A percentile compares a stretch with the other conserved stretches of the same genome.
Evolutionary conservation across 1,140 invertebrate genomes (phyloP).

Genomic region (Panagrolaimus sp.): DNA sequence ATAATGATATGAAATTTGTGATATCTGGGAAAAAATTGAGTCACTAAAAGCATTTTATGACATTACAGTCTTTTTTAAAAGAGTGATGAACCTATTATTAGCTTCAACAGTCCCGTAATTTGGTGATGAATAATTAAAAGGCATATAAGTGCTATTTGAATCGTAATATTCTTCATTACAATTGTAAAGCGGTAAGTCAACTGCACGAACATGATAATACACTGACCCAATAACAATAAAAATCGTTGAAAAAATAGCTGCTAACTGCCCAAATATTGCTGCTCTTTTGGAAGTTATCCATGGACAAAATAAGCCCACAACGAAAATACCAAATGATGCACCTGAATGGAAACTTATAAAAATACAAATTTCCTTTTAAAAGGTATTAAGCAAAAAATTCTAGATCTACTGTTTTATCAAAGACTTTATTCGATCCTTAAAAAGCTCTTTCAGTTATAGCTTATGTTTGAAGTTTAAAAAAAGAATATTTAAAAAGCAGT

Average conservation of each 20-base stretch:
- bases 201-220: conserved; percentile 24
- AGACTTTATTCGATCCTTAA: no score
- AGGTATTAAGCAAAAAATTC: no score
- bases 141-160: background rate
- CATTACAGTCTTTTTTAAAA: background rate
- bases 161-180: conserved; percentile 53
- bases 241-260: conserved; percentile 16
- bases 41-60: conserved; percentile 17
- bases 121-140: background rate
- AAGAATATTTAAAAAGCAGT: no score
- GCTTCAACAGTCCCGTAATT: conserved; percentile 19
- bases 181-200: conserved; percentile 1
- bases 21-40: conserved; percentile 10
- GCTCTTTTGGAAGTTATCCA: conserved; percentile 29
- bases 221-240: conserved; percentile 21
- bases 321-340: conserved; percentile 35
- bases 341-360: no score
- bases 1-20: conserved; percentile 34
- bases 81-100: background rate
- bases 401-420: no score
- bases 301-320: conserved; percentile 43
- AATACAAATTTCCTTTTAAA: no score
- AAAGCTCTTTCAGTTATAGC: no score
- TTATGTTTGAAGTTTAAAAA: no score
- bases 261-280: conserved; percentile 32